phyloP scores from a whole-genome alignment of 1,140 invertebrate species.

The Lerema accius region DNA sequence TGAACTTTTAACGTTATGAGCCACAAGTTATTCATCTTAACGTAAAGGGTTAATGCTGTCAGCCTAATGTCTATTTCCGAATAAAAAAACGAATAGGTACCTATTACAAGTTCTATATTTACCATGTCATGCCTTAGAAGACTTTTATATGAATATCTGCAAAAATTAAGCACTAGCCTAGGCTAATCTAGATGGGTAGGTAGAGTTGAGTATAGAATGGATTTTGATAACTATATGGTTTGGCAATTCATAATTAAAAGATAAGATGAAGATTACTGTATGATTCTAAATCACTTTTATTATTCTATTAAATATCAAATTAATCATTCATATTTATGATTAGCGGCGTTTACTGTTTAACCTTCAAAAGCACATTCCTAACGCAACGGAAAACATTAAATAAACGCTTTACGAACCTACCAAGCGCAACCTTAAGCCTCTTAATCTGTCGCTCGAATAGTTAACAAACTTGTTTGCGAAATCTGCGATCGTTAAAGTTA shows the following conservation, averaged over 20 bases:
- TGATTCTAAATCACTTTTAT: neutral
- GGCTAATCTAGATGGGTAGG: too few relatives aligned
- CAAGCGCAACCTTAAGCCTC: neutral
- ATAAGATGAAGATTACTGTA: neutral
- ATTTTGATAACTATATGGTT: too few relatives aligned
- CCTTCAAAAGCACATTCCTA: constrained; percentile 18
- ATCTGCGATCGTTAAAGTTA: constrained; percentile 19
- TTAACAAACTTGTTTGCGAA: constrained; percentile 14
- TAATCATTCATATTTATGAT: constrained; percentile 15
- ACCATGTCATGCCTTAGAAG: too few relatives aligned
- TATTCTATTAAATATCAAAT: neutral
- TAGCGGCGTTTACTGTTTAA: constrained; percentile 7
- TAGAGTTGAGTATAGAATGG: too few relatives aligned
- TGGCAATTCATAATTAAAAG: too few relatives aligned
- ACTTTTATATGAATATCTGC: too few relatives aligned
- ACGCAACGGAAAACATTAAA: neutral
- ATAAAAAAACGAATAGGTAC: too few relatives aligned
- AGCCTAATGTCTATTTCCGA: too few relatives aligned
- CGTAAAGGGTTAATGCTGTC: too few relatives aligned
- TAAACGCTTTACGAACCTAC: neutral
- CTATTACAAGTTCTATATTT: too few relatives aligned
- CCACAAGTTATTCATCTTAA: neutral
- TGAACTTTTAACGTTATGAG: constrained; percentile 1
- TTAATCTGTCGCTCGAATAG: constrained; percentile 3
- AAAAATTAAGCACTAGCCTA: too few relatives aligned